These are phyloP conservation scores for Entomobrya multifasciata DNA, from an alignment of 2,888 invertebrate genomes.

Conservation along the genomic window DNA sequence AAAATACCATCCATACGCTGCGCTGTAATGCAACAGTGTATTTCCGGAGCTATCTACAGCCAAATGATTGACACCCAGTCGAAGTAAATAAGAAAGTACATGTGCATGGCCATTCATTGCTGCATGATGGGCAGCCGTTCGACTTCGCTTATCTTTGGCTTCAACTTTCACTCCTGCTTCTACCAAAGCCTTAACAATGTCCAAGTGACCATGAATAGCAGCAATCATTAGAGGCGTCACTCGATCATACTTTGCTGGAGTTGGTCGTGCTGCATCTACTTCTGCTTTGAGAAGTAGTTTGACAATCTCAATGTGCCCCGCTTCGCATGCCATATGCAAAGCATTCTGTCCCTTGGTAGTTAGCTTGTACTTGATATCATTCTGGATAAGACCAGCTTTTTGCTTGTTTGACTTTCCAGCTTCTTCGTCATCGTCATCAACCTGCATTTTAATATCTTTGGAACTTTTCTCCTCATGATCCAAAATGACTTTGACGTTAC, in stretches of 20 bases:
- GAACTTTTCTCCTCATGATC: conserved; percentile 70
- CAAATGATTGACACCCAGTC: conserved; percentile 82
- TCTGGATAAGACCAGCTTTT: conserved; percentile 47
- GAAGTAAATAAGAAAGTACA: conserved; percentile 82
- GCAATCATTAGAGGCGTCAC: conserved; percentile 83
- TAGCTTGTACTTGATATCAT: conserved; percentile 51
- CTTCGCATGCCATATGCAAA: conserved; percentile 81
- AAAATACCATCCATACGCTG: conserved; percentile 84
- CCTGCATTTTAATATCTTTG: conserved; percentile 2
- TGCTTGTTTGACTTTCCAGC: conserved; percentile 58
- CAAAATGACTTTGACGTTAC: conserved; percentile 81
- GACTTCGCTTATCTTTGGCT: conserved; percentile 82
- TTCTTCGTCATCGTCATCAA: conserved; percentile 59
- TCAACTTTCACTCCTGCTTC: conserved; percentile 82
- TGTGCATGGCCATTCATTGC: conserved; percentile 83
- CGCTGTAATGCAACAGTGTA: conserved; percentile 83
- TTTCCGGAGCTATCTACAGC: conserved; percentile 83
- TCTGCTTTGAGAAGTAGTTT: conserved; percentile 81
- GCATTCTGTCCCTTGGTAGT: conserved; percentile 80
- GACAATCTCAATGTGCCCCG: conserved; percentile 81
- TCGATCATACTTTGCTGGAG: conserved; percentile 81
- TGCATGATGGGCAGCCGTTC: conserved; percentile 83
- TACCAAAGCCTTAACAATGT: conserved; percentile 81
- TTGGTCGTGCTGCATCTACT: conserved; percentile 81
- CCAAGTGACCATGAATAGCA: conserved; percentile 81